Evolutionary conservation across 2,888 invertebrate species (phyloP), one percentile per base, ranked within the genome.

Genomic region (Steinernema scapterisci): DNA sequence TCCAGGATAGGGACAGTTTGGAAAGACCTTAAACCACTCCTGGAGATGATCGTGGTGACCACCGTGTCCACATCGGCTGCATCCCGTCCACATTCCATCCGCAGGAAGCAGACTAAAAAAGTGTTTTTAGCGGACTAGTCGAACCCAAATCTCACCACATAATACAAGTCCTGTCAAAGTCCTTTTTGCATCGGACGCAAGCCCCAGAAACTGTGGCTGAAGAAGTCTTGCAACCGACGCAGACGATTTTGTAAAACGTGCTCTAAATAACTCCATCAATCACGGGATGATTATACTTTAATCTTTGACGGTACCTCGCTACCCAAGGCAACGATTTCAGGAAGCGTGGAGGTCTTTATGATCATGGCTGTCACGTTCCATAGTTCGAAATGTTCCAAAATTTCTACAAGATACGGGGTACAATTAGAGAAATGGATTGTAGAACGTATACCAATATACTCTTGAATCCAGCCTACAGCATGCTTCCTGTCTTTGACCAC

Each of bases 151-250:
- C 27, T 31, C 9, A 63, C 63, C 63, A 63, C 1, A 63, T 27
- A 11, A 63, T 27, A n/a, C 63, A 63, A 9, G 63, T 31, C 9
- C 5, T 27, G 19, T 63, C 25, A 31, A 63, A 63, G 3, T 25
- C 27, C 63, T 63, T 63, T 16, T 63, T 63, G 31, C 63, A 63
- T 13, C 63, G 63, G 3, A 27, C 25, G 19, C 63, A 63, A n/a
- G 27, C 27, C 27, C 31, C 16, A 27, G 63, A 63, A 25, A 63
- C 7, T 16, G 63, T 27, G 16, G 63, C 63, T 7, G 63, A 27
- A 13, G 63, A 31, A 1, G 27, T 27, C 16, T 13, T 25, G 27
- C 63, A 63, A 19, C 19, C 27, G 1, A 13, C 7, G 31, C 63
- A 63, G n/a, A 7, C 31, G 27, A 63, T 27, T 13, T 63, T 63